A percentile compares a stretch with the other conserved stretches of the same genome.
Conservation (phyloP, 2,113 vertebrate species). For the Stercorarius parasiticus region DNA sequence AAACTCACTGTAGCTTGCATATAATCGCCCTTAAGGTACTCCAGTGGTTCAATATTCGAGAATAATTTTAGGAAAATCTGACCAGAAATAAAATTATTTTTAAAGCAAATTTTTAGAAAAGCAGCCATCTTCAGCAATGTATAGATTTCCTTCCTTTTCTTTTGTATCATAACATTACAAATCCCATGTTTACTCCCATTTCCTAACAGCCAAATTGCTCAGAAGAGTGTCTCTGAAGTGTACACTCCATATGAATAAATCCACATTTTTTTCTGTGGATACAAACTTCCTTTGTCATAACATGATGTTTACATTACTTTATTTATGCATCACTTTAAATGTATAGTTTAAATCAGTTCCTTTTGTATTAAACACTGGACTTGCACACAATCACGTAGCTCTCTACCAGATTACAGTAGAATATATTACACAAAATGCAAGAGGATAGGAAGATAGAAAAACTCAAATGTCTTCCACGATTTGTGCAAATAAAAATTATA, state of each 20-base stretch:
- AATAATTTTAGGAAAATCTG: neutral
- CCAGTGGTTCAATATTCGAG: neutral
- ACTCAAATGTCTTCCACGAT: neutral
- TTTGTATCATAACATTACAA: neutral
- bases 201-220: neutral
- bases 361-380: neutral
- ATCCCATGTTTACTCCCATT: neutral
- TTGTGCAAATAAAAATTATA: neutral
- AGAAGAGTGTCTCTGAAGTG: neutral
- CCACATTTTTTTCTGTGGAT: neutral
- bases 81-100: neutral
- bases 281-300: neutral
- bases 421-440: neutral
- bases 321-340: neutral
- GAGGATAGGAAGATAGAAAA: neutral
- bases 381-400: neutral
- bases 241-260: neutral
- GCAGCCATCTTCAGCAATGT: fast-evolving
- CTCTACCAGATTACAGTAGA: neutral
- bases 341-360: neutral
- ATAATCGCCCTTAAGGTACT: neutral
- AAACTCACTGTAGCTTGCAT: neutral
- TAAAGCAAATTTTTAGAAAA: neutral
- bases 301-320: neutral
- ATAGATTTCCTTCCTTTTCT: neutral